Evolutionary conservation across 2,797 vertebrate species (phyloP), one percentile per base, ranked within the genome.

Genomic region (Phataginus tetradactyla): DNA sequence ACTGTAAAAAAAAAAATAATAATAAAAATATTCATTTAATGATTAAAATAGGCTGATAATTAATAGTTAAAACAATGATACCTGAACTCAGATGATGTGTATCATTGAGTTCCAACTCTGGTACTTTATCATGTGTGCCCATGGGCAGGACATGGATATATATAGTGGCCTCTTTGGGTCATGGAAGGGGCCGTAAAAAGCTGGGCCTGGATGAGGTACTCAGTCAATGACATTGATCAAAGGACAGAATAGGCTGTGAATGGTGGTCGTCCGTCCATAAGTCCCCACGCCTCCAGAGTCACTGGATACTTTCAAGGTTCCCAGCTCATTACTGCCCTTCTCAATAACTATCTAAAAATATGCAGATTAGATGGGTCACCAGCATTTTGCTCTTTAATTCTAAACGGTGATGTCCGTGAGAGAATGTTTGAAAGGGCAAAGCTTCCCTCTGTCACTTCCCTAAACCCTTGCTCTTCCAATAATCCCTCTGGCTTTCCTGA

Each of bases 191-290:
- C 29, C 11, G 3, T 0, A 45, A 69, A 45, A 49, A 13, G 15
- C 39, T 9, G 3, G 75, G 29, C 2, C 0, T 6, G 37, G 72
- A 20, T 7, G 8, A 2, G 25, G 25, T 21, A 7, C 63, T 63
- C 2, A 4, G 32, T 29, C 39, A 21, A 0, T 32, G 37, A 32
- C 0, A 1, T 9, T 18, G 2, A 9, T 5, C 5, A 2, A 29
- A 5, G 37, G 37, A 7, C 55, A 57, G 68, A 91, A 34, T 0
- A 21, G 2, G 3, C 20, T 17, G 42, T 42, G 15, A n/a, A 14
- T 27, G 11, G 13, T 42, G 29, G 21, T 8, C 51, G 0, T 69
- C 4, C n/a, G 27, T 23, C 23, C 5, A 0, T 1, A 25, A 32
- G 7, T 21, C 4, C 71, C n/a, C 8, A 12, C 6, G 14, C 10